Evolutionary conservation across 2,888 invertebrate species (phyloP), one percentile per base, ranked within the genome.

Genomic region (Lamproptera curius): DNA sequence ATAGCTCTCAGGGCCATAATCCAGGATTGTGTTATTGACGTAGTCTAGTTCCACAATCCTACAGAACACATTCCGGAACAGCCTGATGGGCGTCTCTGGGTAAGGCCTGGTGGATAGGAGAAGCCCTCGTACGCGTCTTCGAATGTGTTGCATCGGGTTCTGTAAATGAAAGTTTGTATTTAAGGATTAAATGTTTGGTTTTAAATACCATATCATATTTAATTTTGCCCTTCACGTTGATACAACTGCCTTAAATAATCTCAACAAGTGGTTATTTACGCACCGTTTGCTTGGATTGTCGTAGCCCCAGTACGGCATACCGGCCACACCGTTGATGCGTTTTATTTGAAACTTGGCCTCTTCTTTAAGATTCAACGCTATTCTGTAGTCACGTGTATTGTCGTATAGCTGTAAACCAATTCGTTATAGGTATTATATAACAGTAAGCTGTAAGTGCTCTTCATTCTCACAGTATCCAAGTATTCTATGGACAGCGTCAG

Each of bases 31-130:
- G 1, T 45, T 61, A 1, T 62, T 70, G 0, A 63, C 50, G 49
- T 70, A 81, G 15, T 75, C 70, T 23, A 82, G 53, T 55, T 80
- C 91, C 31, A 95, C 62, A 0, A 92, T 88, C 37, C 95, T 89
- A 70, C 96, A 97, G 63, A 96, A 92, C 0, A 94, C 91, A 58
- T 92, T 91, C 16, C 95, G 89, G 73, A 91, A 96, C 5, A 95
- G 68, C 11, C 89, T 76, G 52, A 95, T 84, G 0, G 75, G 68
- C 0, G 80, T 83, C 0, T 82, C 85, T 16, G 82, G 73, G 75
- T 71, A 42, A 96, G 62, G 38, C 90, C 78, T 1, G 89, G 75
- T 0, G 95, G 93, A 59, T 94, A 95, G 1, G 92, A 70, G 0
- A 92, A 88, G 0, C 94, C 95, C 68, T 95, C 95, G 54, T 91